A percentile compares a stretch with the other conserved stretches of the same genome.
Evolutionary conservation across 1,140 invertebrate genomes (phyloP).

Genomic region (Nasonia longicornis): DNA sequence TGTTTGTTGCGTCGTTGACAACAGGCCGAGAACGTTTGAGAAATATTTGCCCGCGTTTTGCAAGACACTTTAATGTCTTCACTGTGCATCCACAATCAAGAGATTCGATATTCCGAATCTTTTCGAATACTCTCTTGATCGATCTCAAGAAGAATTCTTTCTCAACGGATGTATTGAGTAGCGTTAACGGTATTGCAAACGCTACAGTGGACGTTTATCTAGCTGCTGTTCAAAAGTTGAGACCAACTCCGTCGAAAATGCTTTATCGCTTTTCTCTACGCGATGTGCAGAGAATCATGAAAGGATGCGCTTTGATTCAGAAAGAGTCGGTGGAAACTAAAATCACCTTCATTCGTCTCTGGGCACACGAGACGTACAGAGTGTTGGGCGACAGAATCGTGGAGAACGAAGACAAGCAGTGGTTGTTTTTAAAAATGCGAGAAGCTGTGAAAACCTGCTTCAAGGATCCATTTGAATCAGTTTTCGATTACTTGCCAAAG

Average conservation of each 20-base stretch:
- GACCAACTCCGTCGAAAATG: conserved; percentile 74
- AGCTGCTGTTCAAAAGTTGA: conserved; percentile 67
- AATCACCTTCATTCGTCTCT: conserved; percentile 70
- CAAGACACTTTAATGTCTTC: conserved; percentile 76
- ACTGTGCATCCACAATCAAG: conserved; percentile 73
- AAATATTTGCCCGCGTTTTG: conserved; percentile 72
- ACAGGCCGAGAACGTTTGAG: conserved; percentile 29
- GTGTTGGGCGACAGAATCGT: conserved; percentile 79
- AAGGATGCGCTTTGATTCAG: conserved; percentile 74
- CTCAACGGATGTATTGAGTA: conserved; percentile 71
- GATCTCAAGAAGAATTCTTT: conserved; percentile 74
- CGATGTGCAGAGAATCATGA: conserved; percentile 74
- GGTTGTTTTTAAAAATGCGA: conserved; percentile 71
- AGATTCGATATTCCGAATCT: conserved; percentile 75
- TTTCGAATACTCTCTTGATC: conserved; percentile 71
- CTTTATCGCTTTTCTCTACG: conserved; percentile 78
- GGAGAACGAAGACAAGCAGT: conserved; percentile 71
- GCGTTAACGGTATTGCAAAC: conserved; percentile 73
- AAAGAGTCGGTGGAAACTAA: conserved; percentile 75
- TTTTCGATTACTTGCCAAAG: conserved; percentile 66
- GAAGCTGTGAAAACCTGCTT: conserved; percentile 67
- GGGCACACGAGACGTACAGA: conserved; percentile 78
- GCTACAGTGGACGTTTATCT: conserved; percentile 75
- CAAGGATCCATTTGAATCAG: conserved; percentile 72
- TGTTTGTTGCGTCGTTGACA: conserved; percentile 73